Conservation (phyloP, 2,888 invertebrate species). For the Tinea pellionella region DNA sequence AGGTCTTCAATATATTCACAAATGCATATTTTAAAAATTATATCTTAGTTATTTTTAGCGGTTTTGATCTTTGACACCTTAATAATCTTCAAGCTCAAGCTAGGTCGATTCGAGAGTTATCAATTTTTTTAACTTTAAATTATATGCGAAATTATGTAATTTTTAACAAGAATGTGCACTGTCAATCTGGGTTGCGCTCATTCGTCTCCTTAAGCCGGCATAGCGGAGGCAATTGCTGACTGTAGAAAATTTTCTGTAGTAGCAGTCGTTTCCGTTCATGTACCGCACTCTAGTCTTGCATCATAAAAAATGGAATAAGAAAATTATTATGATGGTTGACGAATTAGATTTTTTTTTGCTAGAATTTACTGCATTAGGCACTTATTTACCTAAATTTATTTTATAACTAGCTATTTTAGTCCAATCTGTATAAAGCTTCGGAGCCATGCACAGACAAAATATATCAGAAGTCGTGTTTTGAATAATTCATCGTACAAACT, state of each 20-base stretch:
- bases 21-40: background rate
- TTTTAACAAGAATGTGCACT: no score
- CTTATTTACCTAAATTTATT: no score
- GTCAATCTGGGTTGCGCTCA: no score
- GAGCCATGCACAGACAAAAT: background rate
- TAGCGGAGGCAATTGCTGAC: no score
- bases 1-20: background rate
- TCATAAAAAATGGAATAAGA: no score
- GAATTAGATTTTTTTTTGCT: no score
- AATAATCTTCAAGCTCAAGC: background rate
- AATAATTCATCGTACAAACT: constrained; percentile 16
- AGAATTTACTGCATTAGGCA: no score
- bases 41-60: background rate
- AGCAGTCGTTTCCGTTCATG: no score
- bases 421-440: background rate
- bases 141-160: background rate
- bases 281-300: no score
- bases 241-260: no score
- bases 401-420: background rate
- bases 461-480: constrained; percentile 9
- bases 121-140: background rate
- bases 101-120: background rate
- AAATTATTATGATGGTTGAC: no score
- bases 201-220: no score
- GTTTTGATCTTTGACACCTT: constrained; percentile 2